Conservation (phyloP, 2,797 vertebrate species). For the Ptychadena robeensis region DNA sequence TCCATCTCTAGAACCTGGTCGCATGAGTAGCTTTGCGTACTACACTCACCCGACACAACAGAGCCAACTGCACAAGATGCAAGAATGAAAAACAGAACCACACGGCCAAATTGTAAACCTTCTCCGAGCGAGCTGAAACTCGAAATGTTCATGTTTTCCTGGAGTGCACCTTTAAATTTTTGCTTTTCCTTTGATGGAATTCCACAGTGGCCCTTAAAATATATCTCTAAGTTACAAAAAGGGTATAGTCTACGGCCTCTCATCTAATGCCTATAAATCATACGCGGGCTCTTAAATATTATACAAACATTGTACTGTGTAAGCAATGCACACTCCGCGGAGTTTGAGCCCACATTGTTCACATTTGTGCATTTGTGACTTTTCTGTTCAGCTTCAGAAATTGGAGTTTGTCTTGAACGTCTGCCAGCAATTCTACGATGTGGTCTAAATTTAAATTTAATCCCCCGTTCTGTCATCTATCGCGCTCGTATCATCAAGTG, state of each 20-base stretch:
- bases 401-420: constrained; percentile 54
- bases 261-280: constrained; percentile 8
- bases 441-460: constrained; percentile 55
- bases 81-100: neutral
- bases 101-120: neutral
- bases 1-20: too few relatives aligned
- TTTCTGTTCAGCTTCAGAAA: constrained; percentile 28
- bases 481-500: constrained; percentile 50
- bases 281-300: neutral
- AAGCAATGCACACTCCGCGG: constrained; percentile 16
- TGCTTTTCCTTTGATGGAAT: neutral
- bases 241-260: neutral
- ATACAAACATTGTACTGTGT: constrained; percentile 1
- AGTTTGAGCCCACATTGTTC: constrained; percentile 14
- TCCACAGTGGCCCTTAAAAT: neutral
- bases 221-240: neutral
- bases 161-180: neutral
- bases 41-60: too few relatives aligned
- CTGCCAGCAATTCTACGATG: constrained; percentile 54
- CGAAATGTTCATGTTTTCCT: neutral
- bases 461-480: constrained; percentile 54
- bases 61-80: neutral
- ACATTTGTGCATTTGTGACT: constrained; percentile 19
- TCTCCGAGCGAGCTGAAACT: neutral
- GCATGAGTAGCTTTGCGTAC: too few relatives aligned